These are phyloP conservation scores for Drosophila obscura DNA, from an alignment of 1,140 invertebrate genomes.

Conservation along the genomic window DNA sequence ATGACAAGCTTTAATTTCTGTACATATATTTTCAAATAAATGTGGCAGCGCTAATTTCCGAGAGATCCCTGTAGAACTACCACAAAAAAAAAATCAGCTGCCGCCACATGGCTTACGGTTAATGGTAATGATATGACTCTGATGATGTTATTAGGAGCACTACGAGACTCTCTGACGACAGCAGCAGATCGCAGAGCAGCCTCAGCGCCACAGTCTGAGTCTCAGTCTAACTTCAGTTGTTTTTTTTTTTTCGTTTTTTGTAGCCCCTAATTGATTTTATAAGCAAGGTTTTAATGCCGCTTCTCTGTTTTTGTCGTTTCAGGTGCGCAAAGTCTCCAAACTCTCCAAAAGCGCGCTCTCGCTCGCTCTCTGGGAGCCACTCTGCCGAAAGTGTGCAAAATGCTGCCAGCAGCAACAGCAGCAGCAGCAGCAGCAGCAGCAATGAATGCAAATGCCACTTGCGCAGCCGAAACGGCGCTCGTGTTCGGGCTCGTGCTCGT, in stretches of 20 bases:
- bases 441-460: constrained; percentile 65
- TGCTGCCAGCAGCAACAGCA: constrained; percentile 5
- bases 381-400: constrained; percentile 15
- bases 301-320: constrained; percentile 68
- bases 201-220: not conserved
- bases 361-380: not conserved
- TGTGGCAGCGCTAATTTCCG: not conserved
- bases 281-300: constrained; percentile 76
- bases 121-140: constrained; percentile 51
- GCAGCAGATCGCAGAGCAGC: constrained; percentile 18
- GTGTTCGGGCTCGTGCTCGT: constrained; percentile 49
- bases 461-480: constrained; percentile 63
- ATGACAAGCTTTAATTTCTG: too few relatives aligned
- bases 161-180: constrained; percentile 45
- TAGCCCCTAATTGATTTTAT: constrained; percentile 73
- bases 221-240: constrained; percentile 40
- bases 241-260: constrained; percentile 17
- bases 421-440: constrained; percentile 1
- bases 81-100: constrained; percentile 46
- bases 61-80: constrained; percentile 12
- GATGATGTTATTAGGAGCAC: constrained; percentile 55
- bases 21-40: not conserved
- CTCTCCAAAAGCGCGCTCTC: constrained; percentile 45
- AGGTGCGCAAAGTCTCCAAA: constrained; percentile 43
- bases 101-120: constrained; percentile 52